Conservation (phyloP, 1,140 invertebrate species). For the Drosophila persimilis region DNA sequence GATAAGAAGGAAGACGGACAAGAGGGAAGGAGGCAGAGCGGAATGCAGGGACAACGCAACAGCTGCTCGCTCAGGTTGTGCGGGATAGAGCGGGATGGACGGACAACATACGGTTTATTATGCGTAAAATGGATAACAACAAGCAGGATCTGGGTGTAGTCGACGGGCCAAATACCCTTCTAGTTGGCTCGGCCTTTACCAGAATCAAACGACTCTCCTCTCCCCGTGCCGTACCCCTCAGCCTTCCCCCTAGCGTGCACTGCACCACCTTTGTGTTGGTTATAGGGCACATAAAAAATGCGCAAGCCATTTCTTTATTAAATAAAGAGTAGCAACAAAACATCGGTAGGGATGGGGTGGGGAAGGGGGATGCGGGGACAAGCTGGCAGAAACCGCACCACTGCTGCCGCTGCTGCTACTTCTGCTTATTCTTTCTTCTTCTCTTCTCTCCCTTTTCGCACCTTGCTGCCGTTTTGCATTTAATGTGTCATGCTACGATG, state of each 20-base stretch:
- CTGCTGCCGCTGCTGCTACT: too few species aligned
- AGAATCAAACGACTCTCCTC: too few species aligned
- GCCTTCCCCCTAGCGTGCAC: too few species aligned
- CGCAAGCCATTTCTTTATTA: conserved; percentile 69
- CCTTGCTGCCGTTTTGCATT: conserved; percentile 71
- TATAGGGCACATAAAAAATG: too few species aligned
- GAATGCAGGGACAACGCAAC: conserved; percentile 61
- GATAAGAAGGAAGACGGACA: conserved; percentile 2
- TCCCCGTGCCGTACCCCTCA: too few species aligned
- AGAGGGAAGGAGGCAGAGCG: conserved; percentile 18
- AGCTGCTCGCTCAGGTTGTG: conserved; percentile 48
- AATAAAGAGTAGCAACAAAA: conserved; percentile 60
- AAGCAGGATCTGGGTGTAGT: not conserved
- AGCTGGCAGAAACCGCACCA: too few species aligned
- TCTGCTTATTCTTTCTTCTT: conserved; percentile 8
- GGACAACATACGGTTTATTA: conserved; percentile 50
- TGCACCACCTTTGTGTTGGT: too few species aligned
- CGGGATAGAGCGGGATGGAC: conserved; percentile 11
- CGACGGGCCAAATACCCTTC: not conserved
- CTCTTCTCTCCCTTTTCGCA: conserved; percentile 22
- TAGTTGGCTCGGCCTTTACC: too few species aligned
- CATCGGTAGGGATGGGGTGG: too few species aligned
- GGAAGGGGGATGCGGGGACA: too few species aligned
- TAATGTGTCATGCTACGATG: conserved; percentile 79
- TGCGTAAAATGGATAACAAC: conserved; percentile 36